Base-by-base conservation (phyloP, 2,888 invertebrate species). In the Cantharis nigra region DNA sequence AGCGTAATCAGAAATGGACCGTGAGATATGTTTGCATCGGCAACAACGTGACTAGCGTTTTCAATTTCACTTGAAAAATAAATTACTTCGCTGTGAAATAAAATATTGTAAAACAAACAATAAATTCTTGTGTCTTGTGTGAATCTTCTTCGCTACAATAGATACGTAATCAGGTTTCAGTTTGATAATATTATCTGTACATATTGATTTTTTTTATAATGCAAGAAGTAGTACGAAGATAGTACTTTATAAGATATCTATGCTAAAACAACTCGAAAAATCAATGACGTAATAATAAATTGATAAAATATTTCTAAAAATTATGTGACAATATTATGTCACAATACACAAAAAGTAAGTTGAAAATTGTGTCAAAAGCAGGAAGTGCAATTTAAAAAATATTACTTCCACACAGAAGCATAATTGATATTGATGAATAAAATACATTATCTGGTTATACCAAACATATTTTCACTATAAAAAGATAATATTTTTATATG, bases 1-100 rank as follows among this genome's bases (percentile, higher is more conserved):
- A 78, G 79, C 76, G 78, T 79, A 81, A 81, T 83, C 82, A 79
- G 80, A 80, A 80, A 81, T 80, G 81, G 80, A 76, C 72, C 77
- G 76, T 81, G 81, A 79, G 79, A 80, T 80, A 82, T 80, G 81
- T 81, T 78, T 77, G 79, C 81, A 79, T 78, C 67, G 75, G 74
- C 71, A 74, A 75, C 75, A 79, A 78, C 80, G 75, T 76, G 79
- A 69, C 69, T 49, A 64, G 75, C 74, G 72, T 80, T 80, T 80
- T 79, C 79, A 79, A 79, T 80, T 80, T 76, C 74, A 70, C 63
- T 75, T 75, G 70, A 69, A 49, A 49, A 49, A 49, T 49, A 49
- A 49, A 49, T 49, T 49, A 49, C 49, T 49, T 49, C n/a, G 7
- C 49, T 49, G 49, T 49, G 49, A 49, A 49, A 49, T 49, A 49